Evolutionary conservation across 2,113 vertebrate genomes (phyloP).

Genomic region (Pterophyllum scalare): DNA sequence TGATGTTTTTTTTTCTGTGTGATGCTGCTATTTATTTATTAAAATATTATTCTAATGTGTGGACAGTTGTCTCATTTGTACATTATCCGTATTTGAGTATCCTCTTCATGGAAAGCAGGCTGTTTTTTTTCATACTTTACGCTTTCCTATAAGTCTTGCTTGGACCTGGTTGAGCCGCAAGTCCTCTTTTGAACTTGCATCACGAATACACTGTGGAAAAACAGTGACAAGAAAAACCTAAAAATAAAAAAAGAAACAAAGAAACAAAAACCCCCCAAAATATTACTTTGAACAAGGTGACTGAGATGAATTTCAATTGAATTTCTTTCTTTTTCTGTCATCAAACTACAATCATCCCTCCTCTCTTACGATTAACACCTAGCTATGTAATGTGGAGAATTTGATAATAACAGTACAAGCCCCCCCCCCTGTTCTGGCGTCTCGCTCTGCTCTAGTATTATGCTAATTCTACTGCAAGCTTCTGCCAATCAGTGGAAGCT

Average conservation of each 20-base stretch:
- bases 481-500: background rate
- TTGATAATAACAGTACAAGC: slow-evolving; percentile 2
- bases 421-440: background rate
- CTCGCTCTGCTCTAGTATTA: slow-evolving; percentile 3
- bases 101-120: background rate
- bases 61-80: slow-evolving; percentile 16
- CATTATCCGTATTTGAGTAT: background rate
- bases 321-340: slow-evolving; percentile 1
- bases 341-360: background rate
- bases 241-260: background rate
- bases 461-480: background rate
- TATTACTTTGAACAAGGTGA: background rate
- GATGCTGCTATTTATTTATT: slow-evolving; percentile 83
- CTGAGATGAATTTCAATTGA: background rate
- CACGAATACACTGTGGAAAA: background rate
- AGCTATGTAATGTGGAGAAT: slow-evolving; percentile 1
- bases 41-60: slow-evolving; percentile 71
- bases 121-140: too few relatives aligned
- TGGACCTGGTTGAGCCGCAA: too few relatives aligned
- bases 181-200: too few relatives aligned
- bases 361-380: slow-evolving; percentile 7
- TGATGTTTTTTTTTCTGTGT: slow-evolving; percentile 66
- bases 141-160: too few relatives aligned
- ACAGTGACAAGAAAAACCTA: background rate
- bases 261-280: too few relatives aligned